Base-by-base conservation (phyloP, 2,888 invertebrate species). In the Pyrrhia umbra region DNA sequence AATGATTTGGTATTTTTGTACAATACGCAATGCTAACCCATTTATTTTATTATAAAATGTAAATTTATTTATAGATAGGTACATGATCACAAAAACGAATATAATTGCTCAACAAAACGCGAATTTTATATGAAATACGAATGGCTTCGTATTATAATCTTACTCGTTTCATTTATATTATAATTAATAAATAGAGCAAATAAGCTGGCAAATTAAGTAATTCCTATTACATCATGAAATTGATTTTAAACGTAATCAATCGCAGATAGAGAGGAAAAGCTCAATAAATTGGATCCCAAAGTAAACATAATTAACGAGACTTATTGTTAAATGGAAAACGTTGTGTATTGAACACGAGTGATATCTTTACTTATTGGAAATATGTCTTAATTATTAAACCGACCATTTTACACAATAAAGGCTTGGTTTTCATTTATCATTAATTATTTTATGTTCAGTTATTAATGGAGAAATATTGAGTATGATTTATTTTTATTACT, bases 281-380 rank as follows among this genome's bases (percentile, higher is more conserved):
- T 69, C 54, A 55, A 73, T 81, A 72, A 80, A 76, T 79, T 75
- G 73, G 63, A 69, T 76, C 71, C 58, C 73, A 71, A 77, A 74
- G 76, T 74, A 82, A 82, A 83, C 62, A 68, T 81, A 81, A 84
- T 83, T 78, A 83, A 79, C 75, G 58, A 50, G 75, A 78, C 40
- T 79, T 75, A 75, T 77, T 76, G 74, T 69, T 68, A 63, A 77
- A 62, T 54, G 45, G 60, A 51, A 76, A 70, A 50, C 56, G 50
- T 59, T 69, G 62, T 75, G 59, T 65, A 60, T 56, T 60, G 65
- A 73, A 62, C 42, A 57, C 47, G 55, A 71, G 34, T 49, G 54
- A 58, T 68, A 50, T 68, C 64, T 75, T 73, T 61, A 54, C 61
- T 64, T 79, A 81, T 79, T 69, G 68, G 71, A 80, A 81, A 79